Base-by-base conservation (phyloP, 1,140 invertebrate species). In the Drosophila kohkoa region DNA sequence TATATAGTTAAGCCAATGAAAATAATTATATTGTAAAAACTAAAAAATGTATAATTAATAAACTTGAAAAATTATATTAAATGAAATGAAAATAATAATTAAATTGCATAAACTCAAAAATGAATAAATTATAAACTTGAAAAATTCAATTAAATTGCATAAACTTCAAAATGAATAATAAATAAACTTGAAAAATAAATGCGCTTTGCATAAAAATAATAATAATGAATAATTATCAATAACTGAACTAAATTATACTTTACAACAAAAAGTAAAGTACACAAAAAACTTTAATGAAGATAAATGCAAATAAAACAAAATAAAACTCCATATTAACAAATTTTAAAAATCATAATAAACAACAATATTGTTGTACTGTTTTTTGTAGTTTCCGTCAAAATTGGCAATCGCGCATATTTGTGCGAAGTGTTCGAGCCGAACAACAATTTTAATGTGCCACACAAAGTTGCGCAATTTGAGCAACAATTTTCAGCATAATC, bases 401-500 rank as follows among this genome's bases (percentile, higher is more conserved):
- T 64, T 65, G 60, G 58, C 62, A 81, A 73, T 76, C 43, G 70
- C 75, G 55, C 60, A 77, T 48, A 68, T 81, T 76, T 76, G 66
- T 64, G 67, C 73, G 59, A 62, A 66, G 60, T 79, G 69, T 79
- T 58, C 64, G 45, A 20, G 43, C 63, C 63, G 16, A 74, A 70
- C 55, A 68, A 62, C 48, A 60, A 54, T 60, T 74, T 68, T 41
- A 38, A 68, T 54, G 49, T 79, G 71, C 57, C 51, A 66, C 62
- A 49, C 48, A 16, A 74, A 66, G 38, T 82, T 82, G 71, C 80
- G 81, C 76, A 82, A 82, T 46, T 82, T 83, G 48, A 59, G 62
- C 63, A 51, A 15, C 45, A 74, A 75, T 60, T 74, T 74, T 60
- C 38, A 70, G 72, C 43, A 60, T 45, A 62, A 55, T 38, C 54